Evolutionary conservation across 2,888 invertebrate genomes (phyloP), one percentile per base, ranked within the genome.

Genomic region (Gastracanthus pulcherrimus): DNA sequence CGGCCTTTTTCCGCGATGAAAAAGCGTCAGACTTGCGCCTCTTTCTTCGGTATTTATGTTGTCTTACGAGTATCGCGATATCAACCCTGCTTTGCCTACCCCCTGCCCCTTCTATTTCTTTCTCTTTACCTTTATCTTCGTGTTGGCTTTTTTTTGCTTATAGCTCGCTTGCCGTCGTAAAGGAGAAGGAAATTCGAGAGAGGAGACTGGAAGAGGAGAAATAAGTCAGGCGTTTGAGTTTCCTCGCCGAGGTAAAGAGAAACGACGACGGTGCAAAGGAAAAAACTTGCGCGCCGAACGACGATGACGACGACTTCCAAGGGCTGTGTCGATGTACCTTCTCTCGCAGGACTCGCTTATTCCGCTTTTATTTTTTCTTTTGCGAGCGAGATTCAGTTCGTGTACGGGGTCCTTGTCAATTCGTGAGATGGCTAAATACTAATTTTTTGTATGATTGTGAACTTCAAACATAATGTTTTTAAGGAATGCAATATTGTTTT

Each of bases 1-100:
- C 26, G 51, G 13, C 3, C 11, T 16, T 38, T 76, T 71, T 45
- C 80, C 80, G 84, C 83, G 81, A 82, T 83, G 85, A 86, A 87
- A 86, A 87, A 86, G 36, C 67, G 26, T 55, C n/a, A 16, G 4
- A n/a, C n/a, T n/a, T 6, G 7, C 6, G 16, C 51, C 29, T 6
- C 62, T 29, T n/a, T 31, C 31, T 19, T 16, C 3, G 31, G 58
- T 69, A 70, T 70, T 75, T 70, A 78, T 58, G 77, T 81, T 81
- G 81, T 81, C 81, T 81, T 78, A 75, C n/a, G 23, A 60, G 72
- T 77, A 62, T 77, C 71, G 55, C 58, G 72, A 19, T 41, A 64
- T 51, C 55, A 11, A 45, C 38, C 55, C 29, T 34, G 13, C 29
- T 31, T 31, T 29, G 23, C 64, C 38, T 62, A 13, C 31, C 4